Evolutionary conservation across 2,113 vertebrate species (phyloP).

Genomic region (Nothobranchius furzeri): DNA sequence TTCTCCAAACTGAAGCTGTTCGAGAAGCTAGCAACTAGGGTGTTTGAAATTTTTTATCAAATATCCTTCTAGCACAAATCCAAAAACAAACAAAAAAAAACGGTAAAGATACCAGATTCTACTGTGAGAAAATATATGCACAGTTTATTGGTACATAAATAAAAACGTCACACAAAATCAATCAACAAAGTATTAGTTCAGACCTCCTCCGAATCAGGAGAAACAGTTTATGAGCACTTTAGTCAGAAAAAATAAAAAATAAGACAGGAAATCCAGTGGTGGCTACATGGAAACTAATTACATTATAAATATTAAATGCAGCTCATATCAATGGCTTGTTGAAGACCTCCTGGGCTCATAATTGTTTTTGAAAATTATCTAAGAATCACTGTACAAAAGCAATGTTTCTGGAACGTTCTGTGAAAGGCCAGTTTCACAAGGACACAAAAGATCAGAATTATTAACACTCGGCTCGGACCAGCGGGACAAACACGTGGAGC

Average conservation of each 20-base stretch:
- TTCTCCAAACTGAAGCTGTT: too few species aligned
- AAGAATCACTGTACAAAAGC: conserved; percentile 67
- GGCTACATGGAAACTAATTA: conserved; percentile 49
- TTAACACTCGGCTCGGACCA: conserved; percentile 63
- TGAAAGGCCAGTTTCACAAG: conserved; percentile 80
- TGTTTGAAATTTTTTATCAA: too few species aligned
- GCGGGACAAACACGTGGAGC: conserved; percentile 56
- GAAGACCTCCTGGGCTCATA: conserved; percentile 72
- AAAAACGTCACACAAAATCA: conserved; percentile 58
- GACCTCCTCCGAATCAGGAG: conserved; percentile 12
- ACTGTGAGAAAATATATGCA: conserved; percentile 77
- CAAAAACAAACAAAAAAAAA: neutral
- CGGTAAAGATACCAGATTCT: conserved; percentile 5
- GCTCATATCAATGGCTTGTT: conserved; percentile 63
- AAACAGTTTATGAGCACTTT: conserved; percentile 14
- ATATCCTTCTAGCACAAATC: too few species aligned
- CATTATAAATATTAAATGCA: conserved; percentile 72
- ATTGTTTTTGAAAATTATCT: conserved; percentile 41
- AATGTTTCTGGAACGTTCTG: conserved; percentile 55
- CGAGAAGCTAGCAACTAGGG: too few species aligned
- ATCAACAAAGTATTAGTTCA: conserved; percentile 42
- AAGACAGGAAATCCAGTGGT: conserved; percentile 64
- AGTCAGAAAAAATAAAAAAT: conserved; percentile 3
- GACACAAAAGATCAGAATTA: conserved; percentile 46
- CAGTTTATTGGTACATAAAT: conserved; percentile 77